These are phyloP conservation scores for Tadarida brasiliensis DNA, from an alignment of 2,797 vertebrate genomes.

Conservation along the genomic window DNA sequence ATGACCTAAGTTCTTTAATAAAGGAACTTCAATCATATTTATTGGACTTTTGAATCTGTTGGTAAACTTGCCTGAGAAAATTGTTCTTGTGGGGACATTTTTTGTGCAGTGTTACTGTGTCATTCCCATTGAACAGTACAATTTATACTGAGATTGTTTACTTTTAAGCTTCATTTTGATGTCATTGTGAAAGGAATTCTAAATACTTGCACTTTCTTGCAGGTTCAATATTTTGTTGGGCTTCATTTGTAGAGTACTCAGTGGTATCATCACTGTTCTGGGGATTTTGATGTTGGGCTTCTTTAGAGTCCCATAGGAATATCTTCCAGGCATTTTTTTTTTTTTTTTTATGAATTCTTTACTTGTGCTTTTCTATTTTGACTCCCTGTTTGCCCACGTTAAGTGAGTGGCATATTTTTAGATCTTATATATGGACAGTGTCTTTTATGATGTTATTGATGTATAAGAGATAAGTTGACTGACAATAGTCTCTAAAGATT, in stretches of 20 bases:
- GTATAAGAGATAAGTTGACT: not conserved
- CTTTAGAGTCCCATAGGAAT: not conserved
- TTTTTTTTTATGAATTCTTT: not conserved
- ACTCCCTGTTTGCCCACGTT: not conserved
- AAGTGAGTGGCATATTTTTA: constrained; percentile 21
- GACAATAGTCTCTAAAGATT: not conserved
- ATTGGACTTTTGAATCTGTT: constrained; percentile 31
- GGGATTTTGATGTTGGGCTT: not conserved
- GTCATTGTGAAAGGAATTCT: not conserved
- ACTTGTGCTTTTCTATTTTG: not conserved
- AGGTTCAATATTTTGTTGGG: not conserved
- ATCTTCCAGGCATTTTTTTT: not conserved
- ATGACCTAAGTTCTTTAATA: not conserved
- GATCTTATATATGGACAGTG: not conserved
- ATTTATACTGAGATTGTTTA: not conserved
- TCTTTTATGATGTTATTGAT: not conserved
- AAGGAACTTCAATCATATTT: not conserved
- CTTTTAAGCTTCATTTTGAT: not conserved
- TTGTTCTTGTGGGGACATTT: not conserved
- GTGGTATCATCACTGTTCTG: not conserved
- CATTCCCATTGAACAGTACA: not conserved
- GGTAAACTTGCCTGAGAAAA: not conserved
- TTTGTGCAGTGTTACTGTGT: not conserved
- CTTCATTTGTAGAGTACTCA: not conserved
- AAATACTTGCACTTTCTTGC: not conserved